Conservation (phyloP, 2,888 invertebrate species). For the Pammene fasciana region DNA sequence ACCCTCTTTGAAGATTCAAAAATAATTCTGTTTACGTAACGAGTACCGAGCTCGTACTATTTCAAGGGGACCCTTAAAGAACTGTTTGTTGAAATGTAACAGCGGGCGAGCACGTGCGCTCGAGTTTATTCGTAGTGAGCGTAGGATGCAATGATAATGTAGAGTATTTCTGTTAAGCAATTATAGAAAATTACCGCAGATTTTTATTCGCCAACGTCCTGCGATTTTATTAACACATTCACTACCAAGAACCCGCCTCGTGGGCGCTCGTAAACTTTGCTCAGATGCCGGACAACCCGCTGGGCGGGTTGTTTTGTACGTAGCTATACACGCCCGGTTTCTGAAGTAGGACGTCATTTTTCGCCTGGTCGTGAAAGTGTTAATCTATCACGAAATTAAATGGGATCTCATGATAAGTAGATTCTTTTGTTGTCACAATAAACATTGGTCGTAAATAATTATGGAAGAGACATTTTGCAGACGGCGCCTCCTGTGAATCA, state of each 20-base stretch:
- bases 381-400: conserved; percentile 24
- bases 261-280: too few species aligned
- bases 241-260: too few species aligned
- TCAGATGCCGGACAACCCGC: too few species aligned
- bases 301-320: too few species aligned
- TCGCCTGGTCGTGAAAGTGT: too few species aligned
- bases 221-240: conserved; percentile 31
- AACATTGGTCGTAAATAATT: conserved; percentile 63
- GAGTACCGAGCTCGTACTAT: conserved; percentile 48
- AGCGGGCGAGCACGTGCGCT: conserved; percentile 39
- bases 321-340: too few species aligned
- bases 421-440: conserved; percentile 42
- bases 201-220: conserved; percentile 8
- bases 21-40: conserved; percentile 69
- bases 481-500: conserved; percentile 71
- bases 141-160: conserved; percentile 40
- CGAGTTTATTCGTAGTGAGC: conserved; percentile 41
- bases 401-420: conserved; percentile 34
- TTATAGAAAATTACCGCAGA: conserved; percentile 30
- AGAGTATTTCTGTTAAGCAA: conserved; percentile 35
- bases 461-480: conserved; percentile 81
- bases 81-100: conserved; percentile 41
- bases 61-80: conserved; percentile 41
- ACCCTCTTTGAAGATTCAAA: conserved; percentile 72
- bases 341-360: too few species aligned